Evolutionary conservation across 2,888 invertebrate species (phyloP).

Genomic region (Brenthis ino): DNA sequence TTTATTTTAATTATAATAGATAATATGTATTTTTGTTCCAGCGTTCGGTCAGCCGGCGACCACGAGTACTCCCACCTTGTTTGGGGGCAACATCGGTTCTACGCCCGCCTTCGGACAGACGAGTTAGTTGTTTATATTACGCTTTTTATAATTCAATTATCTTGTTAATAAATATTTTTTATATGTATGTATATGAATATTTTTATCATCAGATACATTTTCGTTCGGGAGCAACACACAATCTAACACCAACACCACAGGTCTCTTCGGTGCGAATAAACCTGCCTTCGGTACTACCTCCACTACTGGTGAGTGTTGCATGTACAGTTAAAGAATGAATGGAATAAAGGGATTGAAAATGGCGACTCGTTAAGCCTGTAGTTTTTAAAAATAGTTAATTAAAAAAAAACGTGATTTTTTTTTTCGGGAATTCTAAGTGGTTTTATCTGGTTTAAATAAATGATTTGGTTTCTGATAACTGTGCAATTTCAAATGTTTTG

Average conservation of each 20-base stretch:
- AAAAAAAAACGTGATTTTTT: not conserved
- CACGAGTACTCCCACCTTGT: conserved; percentile 82
- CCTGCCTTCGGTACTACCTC: conserved; percentile 76
- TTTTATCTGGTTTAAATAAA: too few species aligned
- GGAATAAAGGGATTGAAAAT: not conserved
- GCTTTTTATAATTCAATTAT: conserved; percentile 3
- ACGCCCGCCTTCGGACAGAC: conserved; percentile 83
- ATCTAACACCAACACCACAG: conserved; percentile 60
- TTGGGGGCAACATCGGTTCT: conserved; percentile 82
- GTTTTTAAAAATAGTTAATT: not conserved
- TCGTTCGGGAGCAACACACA: conserved; percentile 64
- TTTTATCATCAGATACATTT: conserved; percentile 53
- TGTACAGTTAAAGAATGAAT: not conserved
- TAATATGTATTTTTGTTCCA: conserved; percentile 19
- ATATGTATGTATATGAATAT: not conserved
- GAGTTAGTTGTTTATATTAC: conserved; percentile 50
- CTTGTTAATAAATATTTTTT: too few species aligned
- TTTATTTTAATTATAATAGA: too few species aligned
- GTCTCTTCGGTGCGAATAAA: conserved; percentile 73
- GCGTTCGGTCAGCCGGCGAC: conserved; percentile 81
- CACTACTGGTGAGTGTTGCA: conserved; percentile 52
- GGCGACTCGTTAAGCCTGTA: not conserved
- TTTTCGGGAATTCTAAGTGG: not conserved
- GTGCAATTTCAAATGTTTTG: too few species aligned
- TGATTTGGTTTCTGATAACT: too few species aligned